phyloP scores from a whole-genome alignment of 2,888 invertebrate species.

The Erpobdella octoculata region DNA sequence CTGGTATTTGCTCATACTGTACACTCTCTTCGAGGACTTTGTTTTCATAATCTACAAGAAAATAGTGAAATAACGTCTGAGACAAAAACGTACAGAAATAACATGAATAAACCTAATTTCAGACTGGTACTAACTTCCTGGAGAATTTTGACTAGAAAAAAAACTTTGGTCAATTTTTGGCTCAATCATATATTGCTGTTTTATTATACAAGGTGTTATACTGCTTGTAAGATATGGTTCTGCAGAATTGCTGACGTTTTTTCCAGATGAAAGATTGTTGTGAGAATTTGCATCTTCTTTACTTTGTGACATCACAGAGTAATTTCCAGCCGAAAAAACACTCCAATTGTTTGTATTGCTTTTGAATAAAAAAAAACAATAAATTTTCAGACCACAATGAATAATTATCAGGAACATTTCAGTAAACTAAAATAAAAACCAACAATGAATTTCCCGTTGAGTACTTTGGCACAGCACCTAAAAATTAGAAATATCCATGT shows the following conservation, averaged over 20 bases:
- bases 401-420: neutral
- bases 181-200: slow-evolving; percentile 27
- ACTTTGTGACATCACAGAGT: neutral
- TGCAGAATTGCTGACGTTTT: slow-evolving; percentile 8
- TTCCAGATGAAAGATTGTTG: neutral
- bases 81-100: neutral
- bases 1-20: slow-evolving; percentile 23
- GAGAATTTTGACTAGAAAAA: slow-evolving; percentile 8
- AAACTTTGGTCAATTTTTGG: slow-evolving; percentile 16
- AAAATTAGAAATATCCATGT: neutral
- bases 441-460: neutral
- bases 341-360: slow-evolving; percentile 3
- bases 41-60: slow-evolving; percentile 11
- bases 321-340: slow-evolving; percentile 13
- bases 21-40: slow-evolving; percentile 10
- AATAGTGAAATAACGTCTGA: neutral
- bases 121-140: slow-evolving; percentile 19
- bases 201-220: slow-evolving; percentile 20
- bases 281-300: neutral
- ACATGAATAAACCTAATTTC: slow-evolving; percentile 7
- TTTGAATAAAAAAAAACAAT: neutral
- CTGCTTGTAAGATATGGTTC: slow-evolving; percentile 6
- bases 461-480: neutral
- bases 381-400: too few species aligned
- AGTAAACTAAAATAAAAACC: neutral